These are phyloP conservation scores for Tragelaphus oryx DNA, from an alignment of 2,797 vertebrate species.

Conservation along the genomic window DNA sequence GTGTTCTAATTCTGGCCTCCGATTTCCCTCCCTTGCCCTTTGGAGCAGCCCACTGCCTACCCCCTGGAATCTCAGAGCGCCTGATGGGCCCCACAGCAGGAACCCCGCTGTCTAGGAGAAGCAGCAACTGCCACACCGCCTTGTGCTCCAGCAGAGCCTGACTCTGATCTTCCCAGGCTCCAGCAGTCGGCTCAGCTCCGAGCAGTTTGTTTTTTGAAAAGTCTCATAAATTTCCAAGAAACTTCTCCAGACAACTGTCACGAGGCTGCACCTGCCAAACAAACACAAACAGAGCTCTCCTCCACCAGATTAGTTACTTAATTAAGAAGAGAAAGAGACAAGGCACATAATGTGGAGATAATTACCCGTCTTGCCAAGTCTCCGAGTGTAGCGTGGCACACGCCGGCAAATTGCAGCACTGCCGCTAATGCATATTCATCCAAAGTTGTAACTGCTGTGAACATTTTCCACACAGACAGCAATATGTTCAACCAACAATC, in stretches of 20 bases:
- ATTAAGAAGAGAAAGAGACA: slow-evolving; percentile 73
- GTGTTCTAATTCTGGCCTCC: not conserved
- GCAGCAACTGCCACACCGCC: not conserved
- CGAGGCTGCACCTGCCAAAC: slow-evolving; percentile 71
- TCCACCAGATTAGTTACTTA: slow-evolving; percentile 69
- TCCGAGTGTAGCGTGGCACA: slow-evolving; percentile 48
- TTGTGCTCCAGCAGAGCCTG: not conserved
- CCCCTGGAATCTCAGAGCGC: not conserved
- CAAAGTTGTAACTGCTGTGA: slow-evolving; percentile 59
- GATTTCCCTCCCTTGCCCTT: not conserved
- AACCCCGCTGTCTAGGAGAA: not conserved
- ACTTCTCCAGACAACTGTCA: slow-evolving; percentile 78
- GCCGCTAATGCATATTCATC: slow-evolving; percentile 62
- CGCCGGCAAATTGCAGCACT: slow-evolving; percentile 53
- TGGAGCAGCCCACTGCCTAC: not conserved
- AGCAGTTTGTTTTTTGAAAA: slow-evolving; percentile 75
- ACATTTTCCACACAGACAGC: slow-evolving; percentile 57
- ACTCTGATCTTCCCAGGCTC: slow-evolving; percentile 41
- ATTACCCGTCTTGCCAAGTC: slow-evolving; percentile 55
- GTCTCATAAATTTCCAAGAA: slow-evolving; percentile 77
- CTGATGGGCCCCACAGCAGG: not conserved
- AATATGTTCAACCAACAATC: slow-evolving; percentile 57
- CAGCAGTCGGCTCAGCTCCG: slow-evolving; percentile 68
- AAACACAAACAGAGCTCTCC: slow-evolving; percentile 72
- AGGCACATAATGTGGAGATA: slow-evolving; percentile 61